phyloP scores from a whole-genome alignment of 2,888 invertebrate species.

The Chesias legatella region DNA sequence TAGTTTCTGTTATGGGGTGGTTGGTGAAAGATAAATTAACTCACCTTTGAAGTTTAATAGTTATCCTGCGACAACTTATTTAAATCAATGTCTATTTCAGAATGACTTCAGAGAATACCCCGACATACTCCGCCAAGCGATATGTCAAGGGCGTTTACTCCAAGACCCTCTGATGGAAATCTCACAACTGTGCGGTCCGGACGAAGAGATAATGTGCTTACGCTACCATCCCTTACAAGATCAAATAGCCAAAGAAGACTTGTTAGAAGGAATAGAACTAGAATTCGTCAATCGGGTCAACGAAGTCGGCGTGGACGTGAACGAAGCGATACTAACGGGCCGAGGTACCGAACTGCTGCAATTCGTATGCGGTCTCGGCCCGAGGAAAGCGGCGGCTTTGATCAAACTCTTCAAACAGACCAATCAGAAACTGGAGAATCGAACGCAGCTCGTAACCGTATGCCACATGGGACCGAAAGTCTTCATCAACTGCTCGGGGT shows the following conservation, averaged over 20 bases:
- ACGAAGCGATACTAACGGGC: constrained; percentile 93
- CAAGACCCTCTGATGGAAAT: constrained; percentile 98
- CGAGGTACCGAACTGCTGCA: constrained; percentile 95
- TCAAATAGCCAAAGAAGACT: constrained; percentile 90
- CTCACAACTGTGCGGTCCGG: constrained; percentile 96
- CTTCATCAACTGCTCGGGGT: constrained; percentile 99
- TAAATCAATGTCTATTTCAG: constrained; percentile 51
- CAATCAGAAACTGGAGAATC: constrained; percentile 94
- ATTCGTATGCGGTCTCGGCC: constrained; percentile 98
- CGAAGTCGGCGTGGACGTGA: constrained; percentile 98
- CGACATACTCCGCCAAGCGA: constrained; percentile 92
- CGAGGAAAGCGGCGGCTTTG: constrained; percentile 94
- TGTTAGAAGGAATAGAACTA: constrained; percentile 90
- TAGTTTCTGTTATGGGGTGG: too few relatives aligned
- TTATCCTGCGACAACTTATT: background rate
- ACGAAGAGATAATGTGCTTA: constrained; percentile 97
- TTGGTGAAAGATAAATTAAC: too few relatives aligned
- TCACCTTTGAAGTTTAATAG: too few relatives aligned
- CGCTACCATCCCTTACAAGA: constrained; percentile 94
- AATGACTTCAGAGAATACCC: constrained; percentile 97
- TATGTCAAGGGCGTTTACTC: constrained; percentile 93
- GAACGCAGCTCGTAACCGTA: constrained; percentile 96
- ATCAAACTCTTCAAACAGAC: constrained; percentile 93
- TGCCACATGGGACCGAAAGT: constrained; percentile 99
- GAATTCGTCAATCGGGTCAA: constrained; percentile 98